A percentile compares a stretch with the other conserved stretches of the same genome.
phyloP scores from a whole-genome alignment of 2,888 invertebrate species.

The Chironomus riparius region DNA sequence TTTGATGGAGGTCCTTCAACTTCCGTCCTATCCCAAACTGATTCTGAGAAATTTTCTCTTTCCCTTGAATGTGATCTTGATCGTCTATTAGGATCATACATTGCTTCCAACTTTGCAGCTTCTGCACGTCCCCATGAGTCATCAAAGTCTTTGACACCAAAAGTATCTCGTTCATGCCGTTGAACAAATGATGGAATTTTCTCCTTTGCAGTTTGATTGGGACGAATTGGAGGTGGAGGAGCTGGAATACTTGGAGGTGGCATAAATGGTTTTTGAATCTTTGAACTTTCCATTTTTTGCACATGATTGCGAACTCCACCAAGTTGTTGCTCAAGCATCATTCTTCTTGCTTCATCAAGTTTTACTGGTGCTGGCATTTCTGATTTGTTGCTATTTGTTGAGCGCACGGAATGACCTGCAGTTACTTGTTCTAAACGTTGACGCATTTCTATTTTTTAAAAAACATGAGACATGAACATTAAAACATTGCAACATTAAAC shows the following conservation, averaged over 20 bases:
- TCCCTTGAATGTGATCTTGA: conserved; percentile 42
- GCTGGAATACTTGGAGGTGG: conserved; percentile 47
- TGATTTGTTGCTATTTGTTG: conserved; percentile 59
- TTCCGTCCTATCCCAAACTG: conserved; percentile 42
- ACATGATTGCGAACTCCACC: conserved; percentile 52
- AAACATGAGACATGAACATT: no score
- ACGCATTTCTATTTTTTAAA: conserved; percentile 69
- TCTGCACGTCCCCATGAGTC: conserved; percentile 44
- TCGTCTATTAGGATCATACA: conserved; percentile 38
- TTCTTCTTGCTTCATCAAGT: conserved; percentile 74
- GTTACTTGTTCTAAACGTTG: conserved; percentile 81
- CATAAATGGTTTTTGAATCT: conserved; percentile 41
- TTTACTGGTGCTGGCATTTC: conserved; percentile 72
- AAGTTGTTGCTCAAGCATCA: conserved; percentile 77
- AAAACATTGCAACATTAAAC: no score
- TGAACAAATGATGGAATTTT: conserved; percentile 52
- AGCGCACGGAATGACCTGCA: conserved; percentile 76
- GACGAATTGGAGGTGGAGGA: conserved; percentile 52
- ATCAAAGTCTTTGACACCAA: conserved; percentile 48
- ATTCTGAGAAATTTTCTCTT: conserved; percentile 42
- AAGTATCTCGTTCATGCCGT: conserved; percentile 61
- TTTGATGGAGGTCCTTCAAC: conserved; percentile 42
- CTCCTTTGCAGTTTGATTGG: conserved; percentile 32
- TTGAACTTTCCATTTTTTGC: conserved; percentile 49
- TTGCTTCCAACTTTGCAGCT: conserved; percentile 41